Evolutionary conservation across 2,888 invertebrate genomes (phyloP).

Genomic region (Cactoblastis cactorum): DNA sequence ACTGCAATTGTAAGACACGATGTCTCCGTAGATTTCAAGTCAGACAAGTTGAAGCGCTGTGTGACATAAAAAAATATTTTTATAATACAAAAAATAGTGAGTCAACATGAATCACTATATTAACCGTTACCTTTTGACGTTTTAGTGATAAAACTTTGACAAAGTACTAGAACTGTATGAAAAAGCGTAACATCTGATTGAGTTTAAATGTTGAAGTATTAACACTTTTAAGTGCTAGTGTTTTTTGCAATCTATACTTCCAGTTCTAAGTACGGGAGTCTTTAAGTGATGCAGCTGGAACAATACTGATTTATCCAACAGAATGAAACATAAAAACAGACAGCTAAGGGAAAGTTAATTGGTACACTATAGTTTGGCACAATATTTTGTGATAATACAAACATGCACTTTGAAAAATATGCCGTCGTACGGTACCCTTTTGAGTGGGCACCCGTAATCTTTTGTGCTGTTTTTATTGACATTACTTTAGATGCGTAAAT

Average conservation of each 20-base stretch:
- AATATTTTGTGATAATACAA: slow-evolving; percentile 49
- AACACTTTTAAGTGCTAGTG: not conserved
- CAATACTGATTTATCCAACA: slow-evolving; percentile 60
- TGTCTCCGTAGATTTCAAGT: too few relatives aligned
- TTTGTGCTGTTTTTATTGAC: not conserved
- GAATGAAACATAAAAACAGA: slow-evolving; percentile 45
- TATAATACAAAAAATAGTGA: slow-evolving; percentile 43
- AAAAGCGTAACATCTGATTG: slow-evolving; percentile 28
- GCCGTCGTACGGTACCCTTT: slow-evolving; percentile 51
- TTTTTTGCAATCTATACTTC: slow-evolving; percentile 18
- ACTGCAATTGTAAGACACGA: too few relatives aligned
- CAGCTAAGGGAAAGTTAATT: slow-evolving; percentile 63
- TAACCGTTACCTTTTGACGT: slow-evolving; percentile 57
- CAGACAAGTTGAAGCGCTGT: slow-evolving; percentile 12
- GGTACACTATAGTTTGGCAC: slow-evolving; percentile 45
- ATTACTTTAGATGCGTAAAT: not conserved
- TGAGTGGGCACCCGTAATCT: slow-evolving; percentile 20
- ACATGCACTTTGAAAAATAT: slow-evolving; percentile 52
- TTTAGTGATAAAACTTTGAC: slow-evolving; percentile 53
- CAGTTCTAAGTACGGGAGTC: slow-evolving; percentile 51
- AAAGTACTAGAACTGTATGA: slow-evolving; percentile 32
- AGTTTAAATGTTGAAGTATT: not conserved
- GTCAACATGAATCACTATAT: slow-evolving; percentile 58
- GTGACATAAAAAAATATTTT: slow-evolving; percentile 14
- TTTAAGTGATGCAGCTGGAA: slow-evolving; percentile 53